These are phyloP conservation scores for Arbacia lixula DNA, from an alignment of 53 echinoderm and acorn worm species.

Conservation along the genomic window DNA sequence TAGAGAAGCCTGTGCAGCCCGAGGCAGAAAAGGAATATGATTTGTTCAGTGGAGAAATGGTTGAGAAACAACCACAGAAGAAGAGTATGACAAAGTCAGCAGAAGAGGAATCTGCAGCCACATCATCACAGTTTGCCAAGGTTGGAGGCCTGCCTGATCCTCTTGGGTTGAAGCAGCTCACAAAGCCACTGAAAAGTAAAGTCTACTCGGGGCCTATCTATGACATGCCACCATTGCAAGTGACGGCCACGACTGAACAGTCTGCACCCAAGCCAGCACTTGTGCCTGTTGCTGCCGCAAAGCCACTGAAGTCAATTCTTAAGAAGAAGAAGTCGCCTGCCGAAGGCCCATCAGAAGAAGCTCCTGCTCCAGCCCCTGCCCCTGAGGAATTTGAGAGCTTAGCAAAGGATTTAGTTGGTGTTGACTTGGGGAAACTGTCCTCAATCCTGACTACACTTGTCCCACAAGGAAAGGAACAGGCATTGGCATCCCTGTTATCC, in stretches of 20 bases:
- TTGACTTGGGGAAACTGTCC: slow-evolving; percentile 14
- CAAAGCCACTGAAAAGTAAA: slow-evolving; percentile 50
- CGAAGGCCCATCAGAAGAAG: background rate
- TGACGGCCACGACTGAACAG: slow-evolving; percentile 24
- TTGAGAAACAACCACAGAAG: background rate
- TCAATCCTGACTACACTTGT: slow-evolving; percentile 48
- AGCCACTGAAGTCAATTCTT: slow-evolving; percentile 62
- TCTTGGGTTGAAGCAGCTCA: slow-evolving; percentile 51
- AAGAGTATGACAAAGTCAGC: background rate
- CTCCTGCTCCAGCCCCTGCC: background rate
- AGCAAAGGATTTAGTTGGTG: background rate
- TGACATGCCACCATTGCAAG: slow-evolving; percentile 43
- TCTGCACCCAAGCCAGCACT: background rate
- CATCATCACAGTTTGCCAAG: slow-evolving; percentile 24
- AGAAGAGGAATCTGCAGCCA: background rate
- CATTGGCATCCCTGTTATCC: slow-evolving; percentile 10
- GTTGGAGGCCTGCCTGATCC: slow-evolving; percentile 46
- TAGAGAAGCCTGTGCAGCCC: background rate
- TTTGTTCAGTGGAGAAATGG: slow-evolving; percentile 26
- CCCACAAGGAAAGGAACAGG: slow-evolving; percentile 22
- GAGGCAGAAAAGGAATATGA: slow-evolving; percentile 15
- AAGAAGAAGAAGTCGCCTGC: slow-evolving; percentile 48
- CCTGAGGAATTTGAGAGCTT: background rate
- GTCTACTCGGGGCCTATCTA: slow-evolving; percentile 39
- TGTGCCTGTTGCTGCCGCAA: slow-evolving; percentile 52